phyloP scores from a whole-genome alignment of 2,797 vertebrate genomes.

The Valencia hispanica region DNA sequence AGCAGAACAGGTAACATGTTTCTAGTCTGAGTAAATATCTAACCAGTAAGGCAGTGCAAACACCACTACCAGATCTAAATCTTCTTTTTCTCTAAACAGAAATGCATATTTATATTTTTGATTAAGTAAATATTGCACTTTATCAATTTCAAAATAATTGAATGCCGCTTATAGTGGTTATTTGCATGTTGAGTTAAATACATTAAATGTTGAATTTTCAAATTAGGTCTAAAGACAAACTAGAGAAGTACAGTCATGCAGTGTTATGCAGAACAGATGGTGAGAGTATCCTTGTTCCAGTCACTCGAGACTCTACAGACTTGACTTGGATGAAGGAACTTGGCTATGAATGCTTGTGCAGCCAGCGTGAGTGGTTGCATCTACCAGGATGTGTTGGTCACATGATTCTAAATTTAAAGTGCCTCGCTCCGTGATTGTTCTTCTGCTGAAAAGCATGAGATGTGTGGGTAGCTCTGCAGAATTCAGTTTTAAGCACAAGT shows the following conservation, averaged over 20 bases:
- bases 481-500: neutral
- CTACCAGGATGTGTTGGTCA: neutral
- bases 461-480: too few species aligned
- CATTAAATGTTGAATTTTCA: too few species aligned
- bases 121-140: neutral
- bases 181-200: neutral
- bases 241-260: neutral
- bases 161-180: neutral
- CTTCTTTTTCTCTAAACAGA: neutral
- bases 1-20: too few species aligned
- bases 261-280: too few species aligned
- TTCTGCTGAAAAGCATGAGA: neutral
- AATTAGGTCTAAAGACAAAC: too few species aligned
- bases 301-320: neutral
- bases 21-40: too few species aligned
- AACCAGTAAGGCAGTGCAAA: neutral
- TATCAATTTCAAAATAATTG: neutral
- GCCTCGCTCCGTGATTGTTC: conserved; percentile 11
- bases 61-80: neutral
- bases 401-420: conserved; percentile 2
- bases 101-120: neutral
- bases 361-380: too few species aligned
- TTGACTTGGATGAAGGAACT: too few species aligned
- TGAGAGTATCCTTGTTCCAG: neutral
- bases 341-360: too few species aligned